A percentile compares a stretch with the other conserved stretches of the same genome.
Conservation (phyloP, 2,888 invertebrate genomes). For the Agelastica alni region DNA sequence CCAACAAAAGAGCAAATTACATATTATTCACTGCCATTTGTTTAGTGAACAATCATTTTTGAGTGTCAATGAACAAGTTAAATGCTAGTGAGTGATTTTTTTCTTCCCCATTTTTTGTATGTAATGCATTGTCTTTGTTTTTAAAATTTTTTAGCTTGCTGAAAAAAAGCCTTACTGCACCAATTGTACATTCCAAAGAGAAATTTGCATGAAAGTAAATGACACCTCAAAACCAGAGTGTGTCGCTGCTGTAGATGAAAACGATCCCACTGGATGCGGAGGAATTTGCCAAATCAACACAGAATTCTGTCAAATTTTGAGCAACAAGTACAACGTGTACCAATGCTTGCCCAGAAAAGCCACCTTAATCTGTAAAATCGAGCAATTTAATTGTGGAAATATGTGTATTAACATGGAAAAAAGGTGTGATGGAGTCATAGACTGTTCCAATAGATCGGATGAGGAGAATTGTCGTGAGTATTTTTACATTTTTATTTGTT, state of each 20-base stretch:
- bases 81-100: too few species aligned
- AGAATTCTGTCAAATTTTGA: slow-evolving; percentile 67
- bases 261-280: slow-evolving; percentile 64
- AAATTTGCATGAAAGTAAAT: slow-evolving; percentile 49
- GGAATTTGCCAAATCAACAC: slow-evolving; percentile 67
- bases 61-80: too few species aligned
- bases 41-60: too few species aligned
- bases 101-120: too few species aligned
- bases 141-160: slow-evolving; percentile 8
- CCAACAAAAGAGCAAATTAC: too few species aligned
- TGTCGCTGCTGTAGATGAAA: slow-evolving; percentile 41
- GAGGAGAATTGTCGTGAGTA: slow-evolving; percentile 71
- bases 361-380: slow-evolving; percentile 63
- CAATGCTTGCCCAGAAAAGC: slow-evolving; percentile 63
- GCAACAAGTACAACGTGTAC: slow-evolving; percentile 58
- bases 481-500: too few species aligned
- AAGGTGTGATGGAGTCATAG: slow-evolving; percentile 72
- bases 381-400: slow-evolving; percentile 75
- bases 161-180: slow-evolving; percentile 34
- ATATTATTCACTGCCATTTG: too few species aligned
- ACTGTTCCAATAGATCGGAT: slow-evolving; percentile 76
- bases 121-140: too few species aligned
- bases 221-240: slow-evolving; percentile 48
- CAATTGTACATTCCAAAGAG: slow-evolving; percentile 36
- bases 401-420: slow-evolving; percentile 68